Percentiles rank a stretch among this genome's conserved stretches.
Conservation (phyloP, 2,113 vertebrate genomes). For the Puma concolor region DNA sequence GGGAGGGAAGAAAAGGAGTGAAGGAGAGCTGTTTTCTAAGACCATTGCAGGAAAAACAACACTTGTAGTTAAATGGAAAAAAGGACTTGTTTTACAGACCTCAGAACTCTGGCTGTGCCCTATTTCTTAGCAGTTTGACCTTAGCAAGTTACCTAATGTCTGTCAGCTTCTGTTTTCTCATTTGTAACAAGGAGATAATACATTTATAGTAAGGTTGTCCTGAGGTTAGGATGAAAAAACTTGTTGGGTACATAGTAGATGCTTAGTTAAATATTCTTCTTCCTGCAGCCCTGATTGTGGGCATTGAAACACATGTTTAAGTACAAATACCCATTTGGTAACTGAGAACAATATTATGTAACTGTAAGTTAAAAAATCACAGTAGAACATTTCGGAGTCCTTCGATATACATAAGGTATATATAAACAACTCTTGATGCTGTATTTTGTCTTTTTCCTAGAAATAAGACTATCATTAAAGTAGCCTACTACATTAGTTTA, state of each 20-base stretch:
- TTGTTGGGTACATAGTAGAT: constrained; percentile 20
- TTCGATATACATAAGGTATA: background rate
- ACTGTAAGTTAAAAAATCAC: constrained; percentile 45
- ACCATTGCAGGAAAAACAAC: background rate
- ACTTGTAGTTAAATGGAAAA: background rate
- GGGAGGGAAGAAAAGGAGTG: background rate
- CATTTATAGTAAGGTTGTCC: background rate
- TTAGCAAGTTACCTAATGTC: background rate
- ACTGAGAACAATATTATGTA: background rate
- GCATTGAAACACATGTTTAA: background rate
- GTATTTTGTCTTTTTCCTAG: background rate
- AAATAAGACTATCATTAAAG: background rate
- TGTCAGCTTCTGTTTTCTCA: background rate
- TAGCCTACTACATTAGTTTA: background rate
- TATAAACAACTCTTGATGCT: background rate
- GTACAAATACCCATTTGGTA: constrained; percentile 17
- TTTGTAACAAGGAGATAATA: background rate
- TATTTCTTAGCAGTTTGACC: constrained; percentile 37
- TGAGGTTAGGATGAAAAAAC: constrained; percentile 5
- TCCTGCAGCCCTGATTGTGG: background rate
- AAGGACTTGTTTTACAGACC: constrained; percentile 25
- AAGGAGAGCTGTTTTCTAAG: background rate
- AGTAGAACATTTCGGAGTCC: background rate
- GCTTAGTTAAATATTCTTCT: constrained; percentile 43
- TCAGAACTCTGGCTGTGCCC: background rate